Base-by-base conservation (phyloP, 2,888 invertebrate species). In the Drosophila hamatofila region DNA sequence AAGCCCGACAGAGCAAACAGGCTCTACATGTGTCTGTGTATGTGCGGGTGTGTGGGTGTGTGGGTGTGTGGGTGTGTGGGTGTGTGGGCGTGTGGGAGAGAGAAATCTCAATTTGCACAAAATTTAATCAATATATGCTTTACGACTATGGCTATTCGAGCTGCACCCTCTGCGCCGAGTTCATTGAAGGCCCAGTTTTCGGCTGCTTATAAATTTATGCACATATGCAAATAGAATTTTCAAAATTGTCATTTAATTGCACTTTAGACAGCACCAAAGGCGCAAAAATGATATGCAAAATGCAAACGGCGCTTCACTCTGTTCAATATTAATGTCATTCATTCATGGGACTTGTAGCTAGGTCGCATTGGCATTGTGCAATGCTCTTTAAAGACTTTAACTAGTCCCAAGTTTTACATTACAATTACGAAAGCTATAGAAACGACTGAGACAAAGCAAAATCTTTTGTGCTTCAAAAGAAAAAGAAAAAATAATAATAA, bases 231-330 rank as follows among this genome's bases (percentile, higher is more conserved):
- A 84, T 88, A 86, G 84, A 84, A 81, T 84, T 86, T 73, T 74
- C 81, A 78, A 84, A 85, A 89, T 87, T 84, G 88, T 84, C 84
- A 89, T 85, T 85, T 85, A 87, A 85, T 87, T 84, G 89, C 78
- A 83, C 83, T 86, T 83, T 75, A 27, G 68, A 64, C 42, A 49
- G 62, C 54, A 51, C 7, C 58, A 56, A 63, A 35, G 35, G 63
- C 59, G 65, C 21, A 72, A 74, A 81, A 86, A 80, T 81, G 62
- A 83, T 75, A 81, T 83, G 81, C 84, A 83, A 81, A 80, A 88
- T 86, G 72, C 80, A 82, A 84, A 74, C 76, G 60, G 58, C 63
- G 63, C 21, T 30, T 23, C 48, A 55, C 30, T 64, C 66, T 48
- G 70, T 72, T 70, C 68, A 72, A 72, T 78, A 81, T 87, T 75